Conservation (phyloP, 1,140 invertebrate species). For the Diorhabda elongata region DNA sequence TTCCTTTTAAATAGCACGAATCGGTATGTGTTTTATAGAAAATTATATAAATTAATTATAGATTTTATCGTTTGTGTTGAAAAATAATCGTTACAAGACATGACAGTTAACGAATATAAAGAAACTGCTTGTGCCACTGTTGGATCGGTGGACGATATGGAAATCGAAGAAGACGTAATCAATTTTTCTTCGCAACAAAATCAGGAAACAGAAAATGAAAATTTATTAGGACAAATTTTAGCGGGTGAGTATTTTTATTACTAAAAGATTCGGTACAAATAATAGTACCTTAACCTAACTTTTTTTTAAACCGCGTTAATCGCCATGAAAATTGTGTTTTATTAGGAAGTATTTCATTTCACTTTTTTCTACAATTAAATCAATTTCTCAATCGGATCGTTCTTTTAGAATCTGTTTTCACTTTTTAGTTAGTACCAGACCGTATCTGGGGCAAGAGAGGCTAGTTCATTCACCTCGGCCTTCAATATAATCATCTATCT, state of each 20-base stretch:
- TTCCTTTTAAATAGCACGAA: neutral
- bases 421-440: constrained; percentile 34
- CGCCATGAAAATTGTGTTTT: neutral
- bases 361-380: constrained; percentile 4
- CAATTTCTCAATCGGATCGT: constrained; percentile 16
- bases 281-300: constrained; percentile 15
- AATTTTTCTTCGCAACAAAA: constrained; percentile 27
- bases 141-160: constrained; percentile 34
- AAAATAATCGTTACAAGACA: constrained; percentile 21
- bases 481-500: constrained; percentile 35
- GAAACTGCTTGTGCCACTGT: constrained; percentile 43
- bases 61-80: neutral
- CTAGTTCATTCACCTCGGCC: constrained; percentile 47
- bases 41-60: neutral
- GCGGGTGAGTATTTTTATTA: constrained; percentile 49
- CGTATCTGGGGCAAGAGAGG: constrained; percentile 43
- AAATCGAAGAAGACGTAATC: constrained; percentile 33
- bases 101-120: constrained; percentile 47
- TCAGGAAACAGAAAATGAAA: constrained; percentile 51
- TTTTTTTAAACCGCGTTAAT: neutral
- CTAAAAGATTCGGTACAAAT: neutral
- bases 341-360: neutral
- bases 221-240: constrained; percentile 54
- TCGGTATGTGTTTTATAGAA: neutral
- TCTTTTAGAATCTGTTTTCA: constrained; percentile 36